Evolutionary conservation across 2,797 vertebrate species (phyloP), one percentile per base, ranked within the genome.

Genomic region (Alosa sapidissima): DNA sequence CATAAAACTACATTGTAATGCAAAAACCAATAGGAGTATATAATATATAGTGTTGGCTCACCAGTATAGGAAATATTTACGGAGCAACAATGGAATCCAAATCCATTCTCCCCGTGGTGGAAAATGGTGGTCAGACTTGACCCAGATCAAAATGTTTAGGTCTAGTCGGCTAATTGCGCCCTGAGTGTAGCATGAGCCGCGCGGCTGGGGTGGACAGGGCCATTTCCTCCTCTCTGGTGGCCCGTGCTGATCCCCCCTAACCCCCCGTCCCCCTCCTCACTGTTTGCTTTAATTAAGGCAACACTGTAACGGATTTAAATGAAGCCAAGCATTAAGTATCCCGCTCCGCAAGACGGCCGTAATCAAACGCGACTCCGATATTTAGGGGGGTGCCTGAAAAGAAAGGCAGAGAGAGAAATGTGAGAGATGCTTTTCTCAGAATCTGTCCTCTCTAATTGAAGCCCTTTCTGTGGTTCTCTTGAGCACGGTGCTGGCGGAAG

Each of bases 41-140:
- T 87, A 87, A 87, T 75, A 36, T 90, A 87, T 88, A 86, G 87
- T 87, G 87, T 90, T 85, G 90, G 90, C 87, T 93, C 89, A 87
- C 90, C 90, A 89, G 88, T 82, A 81, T 82, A 82, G 88, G 89
- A 92, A 93, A 92, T 90, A 92, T 92, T 90, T 91, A 89, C 90
- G 89, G 88, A 75, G 86, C 87, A 89, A 89, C 89, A 89, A 85
- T 92, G 91, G 88, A 92, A 94, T 89, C 91, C 88, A 90, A 89
- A 83, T 89, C 92, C 86, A 87, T 92, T 92, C 88, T 86, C 83
- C 86, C 68, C 90, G 91, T 88, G 85, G 86, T 90, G 94, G 93
- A 95, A 94, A 94, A 93, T 91, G 91, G 89, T 86, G 88, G 91
- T 93, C 91, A 93, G 85, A 65, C 89, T 92, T 93, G 92, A 90